Evolutionary conservation across 2,888 invertebrate species (phyloP).

Genomic region (Candidula unifasciata): DNA sequence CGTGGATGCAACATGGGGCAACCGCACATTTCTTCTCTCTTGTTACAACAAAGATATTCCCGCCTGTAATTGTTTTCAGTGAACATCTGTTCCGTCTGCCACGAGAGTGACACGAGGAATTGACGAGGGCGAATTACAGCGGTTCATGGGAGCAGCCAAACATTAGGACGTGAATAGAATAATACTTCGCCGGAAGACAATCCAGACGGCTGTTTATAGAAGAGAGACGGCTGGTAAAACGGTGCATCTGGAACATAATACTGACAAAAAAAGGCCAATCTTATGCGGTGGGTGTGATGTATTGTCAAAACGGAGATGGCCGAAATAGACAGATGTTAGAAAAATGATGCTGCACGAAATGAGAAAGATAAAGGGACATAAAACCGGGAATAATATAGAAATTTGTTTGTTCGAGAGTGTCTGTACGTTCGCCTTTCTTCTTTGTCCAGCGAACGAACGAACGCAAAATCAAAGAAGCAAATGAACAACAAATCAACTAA

Average conservation of each 20-base stretch:
- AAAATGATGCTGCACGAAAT: neutral
- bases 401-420: neutral
- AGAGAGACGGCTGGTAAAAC: neutral
- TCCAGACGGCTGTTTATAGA: slow-evolving; percentile 4
- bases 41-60: too few relatives aligned
- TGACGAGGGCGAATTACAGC: too few relatives aligned
- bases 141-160: neutral
- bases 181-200: neutral
- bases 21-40: too few relatives aligned
- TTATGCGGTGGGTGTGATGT: neutral
- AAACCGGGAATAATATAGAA: neutral
- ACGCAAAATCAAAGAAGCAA: too few relatives aligned
- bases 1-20: too few relatives aligned
- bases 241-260: neutral
- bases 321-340: too few relatives aligned
- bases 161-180: neutral
- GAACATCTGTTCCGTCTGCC: neutral
- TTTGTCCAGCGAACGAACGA: too few relatives aligned
- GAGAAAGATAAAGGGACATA: neutral
- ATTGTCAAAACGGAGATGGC: neutral
- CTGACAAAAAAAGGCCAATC: neutral
- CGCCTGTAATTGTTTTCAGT: too few relatives aligned
- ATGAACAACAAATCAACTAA: too few relatives aligned
- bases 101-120: neutral
- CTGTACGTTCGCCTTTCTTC: neutral